phyloP scores from a whole-genome alignment of 2,888 invertebrate genomes.

The Ectobius pallidus region DNA sequence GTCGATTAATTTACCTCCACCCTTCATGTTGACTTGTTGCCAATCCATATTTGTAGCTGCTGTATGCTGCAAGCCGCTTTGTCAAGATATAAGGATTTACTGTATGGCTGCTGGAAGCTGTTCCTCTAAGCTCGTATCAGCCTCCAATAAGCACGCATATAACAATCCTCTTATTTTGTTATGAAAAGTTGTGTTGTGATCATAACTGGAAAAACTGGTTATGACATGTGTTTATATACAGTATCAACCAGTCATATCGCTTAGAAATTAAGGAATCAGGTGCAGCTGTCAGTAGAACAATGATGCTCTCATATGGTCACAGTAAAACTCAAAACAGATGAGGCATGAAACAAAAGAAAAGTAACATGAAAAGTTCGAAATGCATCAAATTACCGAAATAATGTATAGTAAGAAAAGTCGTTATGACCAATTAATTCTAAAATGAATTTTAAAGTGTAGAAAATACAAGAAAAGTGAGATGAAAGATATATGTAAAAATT shows the following conservation, averaged over 20 bases:
- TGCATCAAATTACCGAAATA: no score
- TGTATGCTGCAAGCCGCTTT: background rate
- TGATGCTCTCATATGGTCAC: no score
- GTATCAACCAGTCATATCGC: background rate
- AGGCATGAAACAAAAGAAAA: no score
- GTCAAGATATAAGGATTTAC: background rate
- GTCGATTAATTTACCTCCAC: constrained; percentile 40
- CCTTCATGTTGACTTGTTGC: constrained; percentile 10
- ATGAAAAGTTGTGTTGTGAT: constrained; percentile 32
- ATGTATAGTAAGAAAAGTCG: no score
- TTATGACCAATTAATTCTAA: no score
- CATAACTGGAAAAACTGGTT: constrained; percentile 34
- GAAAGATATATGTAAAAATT: no score
- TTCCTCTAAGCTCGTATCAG: constrained; percentile 26
- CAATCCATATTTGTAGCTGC: constrained; percentile 39
- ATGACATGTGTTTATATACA: background rate
- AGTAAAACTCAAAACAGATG: no score
- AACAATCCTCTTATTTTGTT: constrained; percentile 18
- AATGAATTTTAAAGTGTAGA: no score
- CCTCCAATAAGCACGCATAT: constrained; percentile 21
- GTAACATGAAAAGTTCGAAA: no score
- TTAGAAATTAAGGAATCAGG: background rate
- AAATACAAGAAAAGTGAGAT: no score
- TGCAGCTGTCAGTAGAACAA: background rate
- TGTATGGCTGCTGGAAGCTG: background rate